Base-by-base conservation (phyloP, 1,140 invertebrate genomes). In the Anadara kagoshimensis region DNA sequence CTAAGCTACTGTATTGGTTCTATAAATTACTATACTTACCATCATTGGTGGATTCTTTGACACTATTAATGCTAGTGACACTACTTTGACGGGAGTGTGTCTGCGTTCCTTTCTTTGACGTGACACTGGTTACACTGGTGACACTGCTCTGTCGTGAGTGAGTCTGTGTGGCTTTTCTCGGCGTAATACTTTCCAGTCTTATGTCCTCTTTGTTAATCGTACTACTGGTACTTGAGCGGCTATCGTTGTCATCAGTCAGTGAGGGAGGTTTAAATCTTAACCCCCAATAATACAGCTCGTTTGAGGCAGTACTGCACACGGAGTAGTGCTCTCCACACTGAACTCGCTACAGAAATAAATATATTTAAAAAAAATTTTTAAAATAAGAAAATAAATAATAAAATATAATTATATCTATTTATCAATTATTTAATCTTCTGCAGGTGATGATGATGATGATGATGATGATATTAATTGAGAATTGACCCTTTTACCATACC, bases 251-350 rank as follows among this genome's bases (percentile, higher is more conserved):
- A 45, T 81, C 75, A 1, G 54, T 53, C 10, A 64, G 56, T 0
- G 71, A 90, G 7, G 90, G 83, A 29, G 78, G 80, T 59, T 87
- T 87, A 63, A 86, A 87, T 29, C 90, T 88, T 16, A 92, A 91
- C 22, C 94, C 94, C 93, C 94, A 94, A 72, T 94, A 92, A 62
- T 93, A 92, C 1, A 94, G 87, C 67, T 93, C 91, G 83, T 94
- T 93, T 69, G 94, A 91, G 24, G 91, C 85, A 1, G 93, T 93
- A 47, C 91, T 91, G 47, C 92, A 91, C 36, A 93, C 89, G 0
- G 93, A 93, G 78, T 92, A 94, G 45, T 92, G 92, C 43, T 92
- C 91, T 26, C 92, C 93, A 87, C 93, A 93, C 70, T 91, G 89
- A 14, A 92, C 89, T 83, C 90, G 90, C 92, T 92, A 75, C 45